Evolutionary conservation across 2,888 invertebrate genomes (phyloP), one percentile per base, ranked within the genome.

Genomic region (Plebejus argus): DNA sequence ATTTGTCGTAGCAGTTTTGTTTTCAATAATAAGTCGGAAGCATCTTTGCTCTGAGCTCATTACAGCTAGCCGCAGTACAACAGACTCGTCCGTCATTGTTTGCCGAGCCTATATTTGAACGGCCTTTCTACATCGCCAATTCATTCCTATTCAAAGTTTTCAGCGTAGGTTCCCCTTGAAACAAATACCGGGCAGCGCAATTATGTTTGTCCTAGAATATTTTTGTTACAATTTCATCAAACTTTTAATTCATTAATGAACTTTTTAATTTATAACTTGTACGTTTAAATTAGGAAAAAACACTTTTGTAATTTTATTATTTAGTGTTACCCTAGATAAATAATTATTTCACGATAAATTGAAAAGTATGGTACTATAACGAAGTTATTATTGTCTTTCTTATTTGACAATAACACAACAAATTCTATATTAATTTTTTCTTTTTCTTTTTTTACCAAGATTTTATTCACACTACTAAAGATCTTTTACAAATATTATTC

Each of bases 71-170:
- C 49, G 74, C 74, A 53, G 72, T 35, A 53, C 53, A 74, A 74
- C 23, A 53, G 74, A 53, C 74, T 74, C 53, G 49, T 53, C 49
- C 45, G 28, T 74, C 45, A 74, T 74, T 74, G 74, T 74, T 74
- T 53, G 74, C 45, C 49, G 8, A 28, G 74, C 74, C 28, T 53
- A 74, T 74, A 74, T 74, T 74, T 74, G 74, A 74, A 74, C 74
- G 49, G 28, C 74, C 39, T 74, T 74, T 74, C 49, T 74, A 74
- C 74, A 74, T 74, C 74, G 74, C 74, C 74, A 74, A 53, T 74
- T 74, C 74, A 28, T 74, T 74, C 45, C 53, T 28, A 53, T 74
- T 74, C 49, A 74, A 74, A 74, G 23, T 74, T 74, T 74, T 28
- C 66, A 53, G 53, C 74, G 28, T 53, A 49, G 53, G 53, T 28